Percentiles rank a stretch among this genome's conserved stretches.
phyloP scores from a whole-genome alignment of 1,140 invertebrate species.

The Trypoxylus dichotomus region DNA sequence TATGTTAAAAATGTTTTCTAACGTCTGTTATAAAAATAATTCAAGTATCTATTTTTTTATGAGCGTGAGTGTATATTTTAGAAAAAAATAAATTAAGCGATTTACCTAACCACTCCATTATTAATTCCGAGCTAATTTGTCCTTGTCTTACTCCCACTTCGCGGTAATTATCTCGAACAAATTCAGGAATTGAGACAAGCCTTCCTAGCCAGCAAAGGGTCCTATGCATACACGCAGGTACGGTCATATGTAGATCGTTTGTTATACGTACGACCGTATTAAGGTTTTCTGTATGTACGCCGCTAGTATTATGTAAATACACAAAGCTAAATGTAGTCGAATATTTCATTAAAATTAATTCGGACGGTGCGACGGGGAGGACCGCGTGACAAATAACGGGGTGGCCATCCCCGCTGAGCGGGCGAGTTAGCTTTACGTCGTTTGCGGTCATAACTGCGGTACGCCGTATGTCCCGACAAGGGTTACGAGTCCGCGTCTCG shows the following conservation, averaged over 20 bases:
- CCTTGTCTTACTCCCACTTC: neutral
- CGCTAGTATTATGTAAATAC: neutral
- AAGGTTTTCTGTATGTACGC: neutral
- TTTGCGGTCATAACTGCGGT: neutral
- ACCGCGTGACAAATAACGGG: neutral
- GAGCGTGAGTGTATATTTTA: too few relatives aligned
- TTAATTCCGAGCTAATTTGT: too few relatives aligned
- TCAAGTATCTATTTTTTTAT: too few relatives aligned
- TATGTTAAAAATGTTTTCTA: too few relatives aligned
- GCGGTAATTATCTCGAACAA: neutral
- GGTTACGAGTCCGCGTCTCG: neutral
- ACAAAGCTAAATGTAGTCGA: neutral
- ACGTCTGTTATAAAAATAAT: too few relatives aligned
- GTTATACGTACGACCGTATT: neutral
- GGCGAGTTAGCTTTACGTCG: neutral
- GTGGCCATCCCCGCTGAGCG: neutral
- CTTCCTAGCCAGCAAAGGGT: neutral
- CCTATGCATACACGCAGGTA: neutral
- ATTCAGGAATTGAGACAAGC: neutral
- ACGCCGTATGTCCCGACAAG: neutral
- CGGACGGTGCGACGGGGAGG: neutral
- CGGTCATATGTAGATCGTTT: too few relatives aligned
- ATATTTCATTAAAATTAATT: slow-evolving; percentile 8
- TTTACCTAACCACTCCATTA: too few relatives aligned
- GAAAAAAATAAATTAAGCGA: too few relatives aligned